Conservation (phyloP, 2,113 vertebrate species). For the Microtus pennsylvanicus region DNA sequence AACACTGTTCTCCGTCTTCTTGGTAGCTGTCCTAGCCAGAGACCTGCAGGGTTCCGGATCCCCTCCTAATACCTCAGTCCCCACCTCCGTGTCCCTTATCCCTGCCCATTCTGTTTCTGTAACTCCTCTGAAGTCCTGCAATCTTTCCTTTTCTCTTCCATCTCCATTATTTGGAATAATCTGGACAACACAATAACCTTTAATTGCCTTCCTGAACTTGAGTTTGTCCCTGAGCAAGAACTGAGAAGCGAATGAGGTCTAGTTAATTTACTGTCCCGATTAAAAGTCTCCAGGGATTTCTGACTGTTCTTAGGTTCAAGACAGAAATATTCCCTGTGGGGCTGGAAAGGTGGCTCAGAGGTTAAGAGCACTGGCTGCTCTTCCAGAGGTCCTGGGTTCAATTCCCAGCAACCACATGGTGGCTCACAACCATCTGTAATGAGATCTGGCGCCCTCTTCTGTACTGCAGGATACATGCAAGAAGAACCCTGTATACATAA, state of each 20-base stretch:
- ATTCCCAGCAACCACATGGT: too few relatives aligned
- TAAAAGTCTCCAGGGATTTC: conserved; percentile 38
- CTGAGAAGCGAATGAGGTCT: conserved; percentile 35
- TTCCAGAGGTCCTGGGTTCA: too few relatives aligned
- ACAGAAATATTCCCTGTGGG: not conserved
- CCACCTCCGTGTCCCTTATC: not conserved
- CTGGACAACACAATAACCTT: not conserved
- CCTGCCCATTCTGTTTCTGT: not conserved
- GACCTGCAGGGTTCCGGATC: not conserved
- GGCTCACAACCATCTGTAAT: too few relatives aligned
- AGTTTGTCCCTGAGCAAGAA: not conserved
- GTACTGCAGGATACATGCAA: too few relatives aligned
- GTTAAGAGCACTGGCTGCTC: too few relatives aligned
- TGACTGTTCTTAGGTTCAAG: not conserved
- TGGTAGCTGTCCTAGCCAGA: not conserved
- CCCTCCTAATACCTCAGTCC: not conserved
- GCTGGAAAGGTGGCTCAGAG: too few relatives aligned
- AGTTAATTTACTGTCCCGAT: not conserved
- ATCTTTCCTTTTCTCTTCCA: not conserved
- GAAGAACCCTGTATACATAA: too few relatives aligned
- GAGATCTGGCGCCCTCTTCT: too few relatives aligned
- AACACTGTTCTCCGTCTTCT: not conserved
- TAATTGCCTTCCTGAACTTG: not conserved
- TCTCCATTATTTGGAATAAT: not conserved
- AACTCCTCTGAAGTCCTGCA: not conserved